Evolutionary conservation across 2,888 invertebrate species (phyloP), one percentile per base, ranked within the genome.

Genomic region (Nebria salina): DNA sequence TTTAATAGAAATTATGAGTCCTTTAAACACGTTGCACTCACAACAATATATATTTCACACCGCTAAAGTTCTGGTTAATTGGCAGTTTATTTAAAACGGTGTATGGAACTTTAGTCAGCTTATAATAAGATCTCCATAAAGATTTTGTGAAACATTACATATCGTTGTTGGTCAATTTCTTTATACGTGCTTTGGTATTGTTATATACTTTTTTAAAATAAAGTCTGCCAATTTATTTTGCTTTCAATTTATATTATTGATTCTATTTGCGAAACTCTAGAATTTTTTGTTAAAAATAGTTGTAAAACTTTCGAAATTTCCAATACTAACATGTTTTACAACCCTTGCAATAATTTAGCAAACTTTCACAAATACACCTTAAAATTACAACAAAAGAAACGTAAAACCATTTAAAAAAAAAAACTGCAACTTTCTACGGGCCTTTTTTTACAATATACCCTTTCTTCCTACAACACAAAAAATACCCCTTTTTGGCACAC

Each of bases 321-420:
- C 20, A 20, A 20, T 20, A 20, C 20, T 1, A 20, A 20, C 20
- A 20, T 5, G 2, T 34, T 34, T 34, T 34, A 34, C 80, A 80
- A 80, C 80, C 80, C 80, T 80, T 80, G 80, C 78, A 43, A 78
- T 78, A 78, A 78, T 25, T 64, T 75, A 66, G 80, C 80, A 80
- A 79, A 80, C 80, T 80, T 80, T 80, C 80, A 43, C 64, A 77
- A 77, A 77, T 54, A 26, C 70, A 80, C 80, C 80, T 80, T 11
- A 54, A 74, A 78, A 78, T 78, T 80, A 79, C 75, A 75, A 75
- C 72, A 74, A 78, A 78, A 68, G 68, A 20, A 68, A 8, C 26
- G 20, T 2, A 68, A 77, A 74, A 64, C 15, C 20, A n/a, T 54
- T 75, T 70, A 75, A 75, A 80, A 80, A 75, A 80, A 80, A 68